phyloP scores from a whole-genome alignment of 2,113 vertebrate species.

The Stomatorhinus ivindoensis region DNA sequence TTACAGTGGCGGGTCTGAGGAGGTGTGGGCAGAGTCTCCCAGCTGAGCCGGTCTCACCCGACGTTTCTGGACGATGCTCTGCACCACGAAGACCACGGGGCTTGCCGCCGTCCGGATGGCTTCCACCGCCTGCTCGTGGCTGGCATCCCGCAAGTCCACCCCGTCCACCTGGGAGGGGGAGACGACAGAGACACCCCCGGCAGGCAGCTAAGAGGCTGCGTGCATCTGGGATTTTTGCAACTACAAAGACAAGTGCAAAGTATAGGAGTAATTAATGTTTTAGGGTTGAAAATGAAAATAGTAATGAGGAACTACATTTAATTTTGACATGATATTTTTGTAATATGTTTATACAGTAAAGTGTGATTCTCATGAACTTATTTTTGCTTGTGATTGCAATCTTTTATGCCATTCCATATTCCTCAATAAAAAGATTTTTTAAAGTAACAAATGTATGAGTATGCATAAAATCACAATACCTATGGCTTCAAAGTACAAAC shows the following conservation, averaged over 20 bases:
- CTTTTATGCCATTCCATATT: background rate
- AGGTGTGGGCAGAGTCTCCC: background rate
- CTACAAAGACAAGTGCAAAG: background rate
- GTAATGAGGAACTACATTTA: too few relatives aligned
- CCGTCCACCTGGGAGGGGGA: constrained; percentile 79
- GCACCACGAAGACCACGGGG: constrained; percentile 90
- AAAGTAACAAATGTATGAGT: background rate
- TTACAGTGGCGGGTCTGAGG: background rate
- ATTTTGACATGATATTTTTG: background rate
- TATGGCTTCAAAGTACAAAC: background rate
- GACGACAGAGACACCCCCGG: background rate
- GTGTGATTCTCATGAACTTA: background rate
- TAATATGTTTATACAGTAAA: background rate
- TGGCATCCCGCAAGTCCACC: constrained; percentile 89
- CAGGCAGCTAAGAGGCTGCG: background rate
- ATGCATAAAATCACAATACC: background rate
- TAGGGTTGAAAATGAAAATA: background rate
- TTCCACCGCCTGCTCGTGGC: constrained; percentile 96
- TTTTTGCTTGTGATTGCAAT: background rate
- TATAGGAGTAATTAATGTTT: background rate
- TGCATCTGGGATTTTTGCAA: background rate
- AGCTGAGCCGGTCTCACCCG: constrained; percentile 68
- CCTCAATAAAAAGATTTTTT: background rate
- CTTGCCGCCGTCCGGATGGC: constrained; percentile 92
- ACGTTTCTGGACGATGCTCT: constrained; percentile 84